phyloP scores from a whole-genome alignment of 2,113 vertebrate genomes.

The Boulengeromyrus knoepffleri region DNA sequence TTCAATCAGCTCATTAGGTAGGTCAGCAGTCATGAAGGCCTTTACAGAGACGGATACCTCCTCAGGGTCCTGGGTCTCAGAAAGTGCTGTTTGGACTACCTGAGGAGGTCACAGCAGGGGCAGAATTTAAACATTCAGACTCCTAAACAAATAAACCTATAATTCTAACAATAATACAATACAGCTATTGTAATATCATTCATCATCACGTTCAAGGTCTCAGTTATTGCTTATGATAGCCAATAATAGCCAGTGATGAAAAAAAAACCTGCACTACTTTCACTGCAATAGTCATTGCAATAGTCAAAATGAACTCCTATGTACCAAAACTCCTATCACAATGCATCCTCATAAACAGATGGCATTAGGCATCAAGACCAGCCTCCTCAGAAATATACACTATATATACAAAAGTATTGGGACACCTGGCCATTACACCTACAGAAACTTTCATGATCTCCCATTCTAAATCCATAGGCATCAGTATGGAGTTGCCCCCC shows the following conservation, averaged over 20 bases:
- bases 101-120: constrained; percentile 32
- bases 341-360: not conserved
- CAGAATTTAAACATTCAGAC: not conserved
- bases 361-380: not conserved
- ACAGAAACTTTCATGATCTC: not conserved
- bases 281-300: not conserved
- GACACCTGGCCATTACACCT: not conserved
- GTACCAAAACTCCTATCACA: not conserved
- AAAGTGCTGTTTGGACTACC: constrained; percentile 88
- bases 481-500: not conserved
- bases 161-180: not conserved
- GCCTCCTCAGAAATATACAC: not conserved
- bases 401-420: not conserved
- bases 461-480: not conserved
- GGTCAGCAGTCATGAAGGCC: constrained; percentile 86
- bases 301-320: not conserved
- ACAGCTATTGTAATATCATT: not conserved
- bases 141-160: not conserved
- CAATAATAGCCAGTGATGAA: not conserved
- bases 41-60: constrained; percentile 86
- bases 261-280: not conserved
- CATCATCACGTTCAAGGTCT: not conserved
- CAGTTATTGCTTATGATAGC: not conserved
- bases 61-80: constrained; percentile 86
- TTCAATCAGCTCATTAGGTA: constrained; percentile 84